Base-by-base conservation (phyloP, 2,797 vertebrate genomes). In the Acrossocheilus fasciatus region DNA sequence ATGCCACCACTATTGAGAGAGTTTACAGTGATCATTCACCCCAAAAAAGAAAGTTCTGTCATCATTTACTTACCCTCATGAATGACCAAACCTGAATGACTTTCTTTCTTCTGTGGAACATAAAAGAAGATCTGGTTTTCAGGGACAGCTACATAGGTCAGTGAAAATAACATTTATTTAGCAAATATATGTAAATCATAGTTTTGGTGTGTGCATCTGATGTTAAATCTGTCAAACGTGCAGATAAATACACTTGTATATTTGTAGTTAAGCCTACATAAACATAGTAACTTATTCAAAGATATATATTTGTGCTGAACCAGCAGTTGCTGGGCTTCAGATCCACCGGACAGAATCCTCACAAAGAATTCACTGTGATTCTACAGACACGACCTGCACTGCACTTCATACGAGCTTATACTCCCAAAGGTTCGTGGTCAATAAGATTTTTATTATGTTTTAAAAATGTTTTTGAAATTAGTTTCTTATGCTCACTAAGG, bases 161-260 rank as follows among this genome's bases (percentile, higher is more conserved):
- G 94, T 92, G 92, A 92, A 94, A 93, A 91, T 92, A 94, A 95
- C 92, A 86, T 0, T 82, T 88, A 92, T 92, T 94, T 88, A 90
- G 85, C 91, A 93, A 95, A 94, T 88, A 93, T 85, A 78, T 88
- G 89, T 93, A 92, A 93, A 93, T 93, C 91, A 91, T 86, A 74
- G 41, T 57, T 34, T 85, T 18, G 75, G 81, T 91, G 92, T 89
- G 88, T 90, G 82, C 68, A 26, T 72, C 89, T 83, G 6, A 85
- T 59, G 34, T 79, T 76, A 87, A 76, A 81, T 52, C 76, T 83
- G 50, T 70, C 59, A 72, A 26, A 70, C 85, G 34, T 34, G 83
- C 93, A 93, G 92, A 92, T 94, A 95, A 94, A 95, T 91, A 94
- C 93, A 95, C 94, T 92, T 95, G 93, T 87, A 91, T 93, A 89